Conservation (phyloP, 2,797 vertebrate genomes). For the Lemur catta region DNA sequence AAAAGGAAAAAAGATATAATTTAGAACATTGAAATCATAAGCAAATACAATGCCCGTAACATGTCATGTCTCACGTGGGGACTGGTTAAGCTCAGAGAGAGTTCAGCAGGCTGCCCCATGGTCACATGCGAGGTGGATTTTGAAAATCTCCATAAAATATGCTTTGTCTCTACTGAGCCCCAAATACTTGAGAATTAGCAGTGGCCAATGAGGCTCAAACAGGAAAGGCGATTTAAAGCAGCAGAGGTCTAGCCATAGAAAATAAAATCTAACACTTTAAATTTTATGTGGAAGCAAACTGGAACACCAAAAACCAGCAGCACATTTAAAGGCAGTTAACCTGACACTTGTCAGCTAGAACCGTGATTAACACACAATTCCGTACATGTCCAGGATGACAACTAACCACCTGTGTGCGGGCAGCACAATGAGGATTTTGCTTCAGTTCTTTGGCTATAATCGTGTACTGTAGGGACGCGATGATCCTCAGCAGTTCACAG, state of each 20-base stretch:
- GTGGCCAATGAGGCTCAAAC: background rate
- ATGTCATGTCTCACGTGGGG: background rate
- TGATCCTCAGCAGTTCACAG: background rate
- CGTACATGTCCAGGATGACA: background rate
- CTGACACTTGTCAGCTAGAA: background rate
- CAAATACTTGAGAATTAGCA: background rate
- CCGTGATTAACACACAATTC: background rate
- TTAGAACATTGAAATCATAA: background rate
- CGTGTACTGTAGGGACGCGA: too few relatives aligned
- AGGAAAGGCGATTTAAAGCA: background rate
- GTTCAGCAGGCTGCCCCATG: accelerated
- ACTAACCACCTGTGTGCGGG: too few relatives aligned
- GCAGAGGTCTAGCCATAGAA: background rate
- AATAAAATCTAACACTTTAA: background rate
- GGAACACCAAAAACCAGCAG: background rate
- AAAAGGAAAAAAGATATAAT: background rate
- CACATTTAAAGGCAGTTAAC: background rate
- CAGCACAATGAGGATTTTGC: background rate
- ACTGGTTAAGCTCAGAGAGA: background rate
- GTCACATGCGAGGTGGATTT: background rate
- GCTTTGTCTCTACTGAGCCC: background rate
- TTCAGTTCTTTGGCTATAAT: background rate
- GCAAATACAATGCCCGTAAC: background rate
- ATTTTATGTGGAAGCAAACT: background rate
- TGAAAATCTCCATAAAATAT: background rate